Conservation (phyloP, 2,888 invertebrate species). For the Lasioglossum morio region DNA sequence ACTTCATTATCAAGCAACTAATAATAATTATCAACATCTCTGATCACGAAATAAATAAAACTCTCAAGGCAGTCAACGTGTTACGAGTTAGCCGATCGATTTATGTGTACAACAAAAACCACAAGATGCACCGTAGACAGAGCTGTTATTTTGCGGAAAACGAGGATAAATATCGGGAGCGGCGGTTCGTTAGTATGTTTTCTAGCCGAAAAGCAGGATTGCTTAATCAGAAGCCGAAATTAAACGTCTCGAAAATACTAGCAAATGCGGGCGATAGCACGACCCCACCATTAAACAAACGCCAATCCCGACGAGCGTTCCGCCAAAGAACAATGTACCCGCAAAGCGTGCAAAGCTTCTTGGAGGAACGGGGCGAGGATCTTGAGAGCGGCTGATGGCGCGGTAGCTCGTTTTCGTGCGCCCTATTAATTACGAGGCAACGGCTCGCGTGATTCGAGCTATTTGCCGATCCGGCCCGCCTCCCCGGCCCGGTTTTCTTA, state of each 20-base stretch:
- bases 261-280: not conserved
- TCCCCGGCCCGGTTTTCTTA: constrained; percentile 54
- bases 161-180: constrained; percentile 1
- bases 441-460: constrained; percentile 79
- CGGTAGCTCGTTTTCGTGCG: constrained; percentile 68
- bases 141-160: not conserved
- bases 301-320: constrained; percentile 52
- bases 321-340: constrained; percentile 25
- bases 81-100: not conserved
- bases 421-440: constrained; percentile 80
- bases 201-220: not conserved
- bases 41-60: not conserved
- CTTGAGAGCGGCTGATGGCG: constrained; percentile 59
- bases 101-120: not conserved
- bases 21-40: too few species aligned
- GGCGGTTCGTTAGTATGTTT: not conserved
- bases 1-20: not conserved
- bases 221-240: constrained; percentile 10
- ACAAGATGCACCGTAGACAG: not conserved
- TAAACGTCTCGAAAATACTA: constrained; percentile 10
- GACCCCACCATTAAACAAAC: constrained; percentile 42
- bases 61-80: not conserved
- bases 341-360: constrained; percentile 48
- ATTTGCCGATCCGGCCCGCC: constrained; percentile 72
- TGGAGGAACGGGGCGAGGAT: constrained; percentile 43